Base-by-base conservation (phyloP, 2,113 vertebrate genomes). In the Apistogramma diplotaenia region DNA sequence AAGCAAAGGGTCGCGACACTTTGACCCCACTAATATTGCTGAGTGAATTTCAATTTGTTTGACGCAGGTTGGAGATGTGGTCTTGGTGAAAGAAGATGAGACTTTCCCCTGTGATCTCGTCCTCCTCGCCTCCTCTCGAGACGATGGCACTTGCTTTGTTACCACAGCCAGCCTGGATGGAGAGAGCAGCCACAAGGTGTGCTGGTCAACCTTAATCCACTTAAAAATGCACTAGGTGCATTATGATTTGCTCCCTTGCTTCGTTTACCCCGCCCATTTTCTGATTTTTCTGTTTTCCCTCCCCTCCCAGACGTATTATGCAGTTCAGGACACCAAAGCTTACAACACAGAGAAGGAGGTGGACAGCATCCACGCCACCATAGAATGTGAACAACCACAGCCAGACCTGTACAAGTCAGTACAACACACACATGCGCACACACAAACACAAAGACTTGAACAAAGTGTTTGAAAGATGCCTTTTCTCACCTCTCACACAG, bases 301-400 rank as follows among this genome's bases (percentile, higher is more conserved):
- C 87, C 16, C 21, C 4, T 57, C 33, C 10, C 56, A 99, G 98
- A 99, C 98, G 2, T 96, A 98, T 87, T 97, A 96, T 79, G 97
- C 98, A 9, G 96, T 99, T 75, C 97, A 98, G 89, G 98, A 99
- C 90, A 99, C 98, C 51, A 99, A 97, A 92, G 95, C 97, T n/a
- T 99, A 97, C 95, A 96, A 89, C 57, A 96, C 93, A 2, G 98
- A 97, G 82, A 87, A 95, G 55, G 98, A 99, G 78, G 93, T 98
- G 0, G 96, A 97, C 71, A 91, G 94, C 7, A 91, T 99, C 3
- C 96, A 97, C 0, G 97, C 98, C 37, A 99, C 97, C 2, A 97
- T 99, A 76, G 98, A 99, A 93, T 99, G 98, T 90, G 98, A 99
- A 95, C 98, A 99, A 90, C 98, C 98, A 4, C 98, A 99, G 88